A percentile compares a stretch with the other conserved stretches of the same genome.
These are phyloP conservation scores for Peromyscus maniculatus DNA, from an alignment of 2,113 vertebrate genomes.

Conservation along the genomic window DNA sequence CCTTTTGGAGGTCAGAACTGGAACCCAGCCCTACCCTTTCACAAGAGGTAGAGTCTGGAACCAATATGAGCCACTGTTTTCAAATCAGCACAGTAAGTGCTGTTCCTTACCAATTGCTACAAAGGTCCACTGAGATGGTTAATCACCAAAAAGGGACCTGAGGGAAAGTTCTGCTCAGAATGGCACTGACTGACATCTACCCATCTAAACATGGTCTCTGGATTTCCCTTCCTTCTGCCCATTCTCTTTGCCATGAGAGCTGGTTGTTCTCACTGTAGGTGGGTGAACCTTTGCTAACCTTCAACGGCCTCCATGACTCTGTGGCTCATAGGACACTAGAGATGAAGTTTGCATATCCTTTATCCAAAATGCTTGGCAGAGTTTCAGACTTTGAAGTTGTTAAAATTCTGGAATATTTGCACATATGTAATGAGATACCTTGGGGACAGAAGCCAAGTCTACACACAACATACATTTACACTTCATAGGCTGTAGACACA, in stretches of 20 bases:
- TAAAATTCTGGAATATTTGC: not conserved
- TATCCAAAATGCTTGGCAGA: not conserved
- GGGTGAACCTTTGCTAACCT: not conserved
- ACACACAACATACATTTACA: not conserved
- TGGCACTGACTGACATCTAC: not conserved
- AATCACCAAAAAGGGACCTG: not conserved
- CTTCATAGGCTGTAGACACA: not conserved
- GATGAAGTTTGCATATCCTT: not conserved
- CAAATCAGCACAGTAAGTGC: not conserved
- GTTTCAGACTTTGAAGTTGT: not conserved
- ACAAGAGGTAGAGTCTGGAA: not conserved
- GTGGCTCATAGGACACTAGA: not conserved
- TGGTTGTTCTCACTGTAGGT: not conserved
- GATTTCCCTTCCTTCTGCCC: not conserved
- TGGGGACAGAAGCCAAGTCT: not conserved
- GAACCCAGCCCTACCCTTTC: not conserved
- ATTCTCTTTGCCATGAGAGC: not conserved
- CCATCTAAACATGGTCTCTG: not conserved
- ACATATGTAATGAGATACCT: not conserved
- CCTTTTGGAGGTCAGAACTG: not conserved
- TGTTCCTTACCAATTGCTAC: not conserved
- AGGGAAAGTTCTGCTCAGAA: not conserved
- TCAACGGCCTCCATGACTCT: not conserved
- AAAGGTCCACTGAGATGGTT: conserved; percentile 14
- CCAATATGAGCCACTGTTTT: not conserved